phyloP scores from a whole-genome alignment of 2,113 vertebrate species.

The Clarias gariepinus region DNA sequence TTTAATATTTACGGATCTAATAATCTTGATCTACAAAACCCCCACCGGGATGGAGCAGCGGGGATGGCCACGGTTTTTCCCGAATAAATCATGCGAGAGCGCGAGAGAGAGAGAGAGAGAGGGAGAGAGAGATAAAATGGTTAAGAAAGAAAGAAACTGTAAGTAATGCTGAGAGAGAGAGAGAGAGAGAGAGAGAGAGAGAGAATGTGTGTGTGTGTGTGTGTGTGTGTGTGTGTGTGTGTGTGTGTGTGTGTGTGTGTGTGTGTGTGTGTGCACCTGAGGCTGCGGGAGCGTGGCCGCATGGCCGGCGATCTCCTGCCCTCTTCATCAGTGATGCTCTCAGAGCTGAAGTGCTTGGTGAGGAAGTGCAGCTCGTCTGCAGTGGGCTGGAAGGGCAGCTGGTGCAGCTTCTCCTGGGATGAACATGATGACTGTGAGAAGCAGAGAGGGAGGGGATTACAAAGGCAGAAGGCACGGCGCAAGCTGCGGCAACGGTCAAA shows the following conservation, averaged over 20 bases:
- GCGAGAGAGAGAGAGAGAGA: not conserved
- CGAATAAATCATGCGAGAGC: slow-evolving; percentile 41
- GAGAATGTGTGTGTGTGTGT: not conserved
- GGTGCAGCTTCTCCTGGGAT: slow-evolving; percentile 98
- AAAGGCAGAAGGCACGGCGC: slow-evolving; percentile 49
- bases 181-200: not conserved
- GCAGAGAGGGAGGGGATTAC: slow-evolving; percentile 79
- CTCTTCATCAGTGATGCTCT: slow-evolving; percentile 94
- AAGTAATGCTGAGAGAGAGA: no score
- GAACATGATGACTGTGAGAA: slow-evolving; percentile 97
- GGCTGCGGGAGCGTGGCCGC: slow-evolving; percentile 93
- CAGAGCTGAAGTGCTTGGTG: slow-evolving; percentile 98
- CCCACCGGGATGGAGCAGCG: slow-evolving; percentile 25
- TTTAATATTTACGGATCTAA: slow-evolving; percentile 55
- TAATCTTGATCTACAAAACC: slow-evolving; percentile 42
- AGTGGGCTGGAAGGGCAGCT: slow-evolving; percentile 97
- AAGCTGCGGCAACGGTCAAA: slow-evolving; percentile 33
- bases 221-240: not conserved
- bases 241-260: not conserved
- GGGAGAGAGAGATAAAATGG: not conserved
- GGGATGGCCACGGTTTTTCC: slow-evolving; percentile 22
- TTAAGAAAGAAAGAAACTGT: no score
- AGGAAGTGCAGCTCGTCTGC: slow-evolving; percentile 96
- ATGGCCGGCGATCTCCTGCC: slow-evolving; percentile 88
- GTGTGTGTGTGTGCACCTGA: slow-evolving; percentile 71